phyloP scores from a whole-genome alignment of 1,140 invertebrate species.

The Phenacoccus solenopsis region DNA sequence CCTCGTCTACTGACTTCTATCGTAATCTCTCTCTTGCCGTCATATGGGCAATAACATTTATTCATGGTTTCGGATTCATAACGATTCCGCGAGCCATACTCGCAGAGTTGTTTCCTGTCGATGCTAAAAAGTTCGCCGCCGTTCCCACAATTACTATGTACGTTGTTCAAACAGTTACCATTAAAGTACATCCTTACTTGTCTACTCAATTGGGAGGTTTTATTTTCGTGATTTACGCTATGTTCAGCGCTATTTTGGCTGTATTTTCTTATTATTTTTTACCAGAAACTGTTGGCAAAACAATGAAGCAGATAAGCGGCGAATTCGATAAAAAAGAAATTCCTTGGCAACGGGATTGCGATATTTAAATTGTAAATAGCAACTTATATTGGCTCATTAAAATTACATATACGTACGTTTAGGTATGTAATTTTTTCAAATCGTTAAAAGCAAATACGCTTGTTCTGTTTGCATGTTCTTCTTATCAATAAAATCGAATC shows the following conservation, averaged over 20 bases:
- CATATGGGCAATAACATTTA: neutral
- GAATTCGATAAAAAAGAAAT: slow-evolving; percentile 31
- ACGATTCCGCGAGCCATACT: neutral
- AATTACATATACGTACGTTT: too few species aligned
- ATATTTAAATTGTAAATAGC: too few species aligned
- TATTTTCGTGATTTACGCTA: neutral
- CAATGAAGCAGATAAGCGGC: neutral
- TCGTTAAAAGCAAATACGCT: too few species aligned
- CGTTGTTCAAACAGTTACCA: too few species aligned
- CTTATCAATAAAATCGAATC: too few species aligned
- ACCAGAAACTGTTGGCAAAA: slow-evolving; percentile 3
- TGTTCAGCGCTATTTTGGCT: neutral
- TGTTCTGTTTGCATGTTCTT: too few species aligned
- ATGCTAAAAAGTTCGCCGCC: neutral
- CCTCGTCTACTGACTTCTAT: neutral
- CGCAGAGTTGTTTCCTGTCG: neutral
- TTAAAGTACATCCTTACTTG: neutral
- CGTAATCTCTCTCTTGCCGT: neutral
- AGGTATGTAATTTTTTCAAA: too few species aligned
- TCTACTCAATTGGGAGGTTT: neutral
- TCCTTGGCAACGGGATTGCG: too few species aligned
- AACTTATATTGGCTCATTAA: too few species aligned
- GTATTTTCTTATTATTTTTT: neutral
- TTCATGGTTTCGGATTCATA: neutral
- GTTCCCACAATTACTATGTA: neutral